Evolutionary conservation across 2,797 vertebrate species (phyloP), one percentile per base, ranked within the genome.

Genomic region (Pseudomugil gertrudae): DNA sequence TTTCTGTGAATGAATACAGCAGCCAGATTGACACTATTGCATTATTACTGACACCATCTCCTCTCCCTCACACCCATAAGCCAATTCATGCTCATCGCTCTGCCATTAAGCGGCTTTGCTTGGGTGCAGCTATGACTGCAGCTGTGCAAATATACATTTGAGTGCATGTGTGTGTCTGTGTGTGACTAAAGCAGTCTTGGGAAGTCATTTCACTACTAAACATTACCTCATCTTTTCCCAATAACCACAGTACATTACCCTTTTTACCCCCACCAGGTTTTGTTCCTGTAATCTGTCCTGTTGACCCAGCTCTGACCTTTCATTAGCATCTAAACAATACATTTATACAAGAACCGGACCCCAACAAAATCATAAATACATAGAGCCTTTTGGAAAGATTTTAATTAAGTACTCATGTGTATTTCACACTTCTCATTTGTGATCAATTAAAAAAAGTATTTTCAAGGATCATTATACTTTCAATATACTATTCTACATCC

Each of bases 91-190:
- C 72, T 81, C 83, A 85, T 84, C 73, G 78, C 69, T 85, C 51
- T 26, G 56, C 66, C 43, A 81, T 84, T 87, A 88, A 87, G 87
- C 74, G 79, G 81, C 86, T 91, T 87, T 88, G 68, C 76, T 77
- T 72, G 48, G 8, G 43, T 63, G n/a, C 62, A 63, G 75, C 59
- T 24, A 56, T 51, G 62, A 72, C 63, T 72, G 53, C 9, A 38
- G 59, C 68, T 51, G 66, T 58, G 63, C 27, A 32, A 70, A 74
- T 63, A 36, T 70, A n/a, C 10, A 1, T 66, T 21, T 45, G 5
- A 14, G 29, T 50, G 33, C 51, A 35, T 57, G 10, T 50, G 14
- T 35, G 26, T 50, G 33, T 57, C 27, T 29, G 48, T 36, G 54
- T 52, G 35, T 30, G 50, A 48, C 72, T 33, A n/a, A 38, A 74